These are phyloP conservation scores for Clepsis dumicolana DNA, from an alignment of 2,888 invertebrate species.

Conservation along the genomic window DNA sequence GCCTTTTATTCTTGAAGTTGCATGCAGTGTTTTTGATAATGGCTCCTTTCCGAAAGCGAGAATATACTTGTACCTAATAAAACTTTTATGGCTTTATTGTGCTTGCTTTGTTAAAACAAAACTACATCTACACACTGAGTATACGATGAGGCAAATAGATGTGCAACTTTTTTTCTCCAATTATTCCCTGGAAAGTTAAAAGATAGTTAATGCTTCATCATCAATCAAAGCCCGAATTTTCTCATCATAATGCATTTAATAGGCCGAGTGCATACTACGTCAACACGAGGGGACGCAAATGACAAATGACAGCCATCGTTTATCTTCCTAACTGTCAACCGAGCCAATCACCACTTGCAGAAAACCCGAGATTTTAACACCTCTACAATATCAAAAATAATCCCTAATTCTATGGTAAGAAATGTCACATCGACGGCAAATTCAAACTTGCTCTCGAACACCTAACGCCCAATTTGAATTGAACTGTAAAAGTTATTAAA, in stretches of 20 bases:
- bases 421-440: slow-evolving; percentile 44
- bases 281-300: slow-evolving; percentile 70
- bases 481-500: slow-evolving; percentile 59
- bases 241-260: slow-evolving; percentile 80
- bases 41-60: too few species aligned
- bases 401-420: slow-evolving; percentile 45
- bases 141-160: background rate
- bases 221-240: slow-evolving; percentile 55
- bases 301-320: slow-evolving; percentile 82
- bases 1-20: too few species aligned
- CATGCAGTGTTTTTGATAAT: too few species aligned
- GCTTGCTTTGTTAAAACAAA: background rate
- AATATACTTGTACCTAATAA: too few species aligned
- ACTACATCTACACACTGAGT: background rate
- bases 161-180: background rate
- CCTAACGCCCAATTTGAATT: slow-evolving; percentile 55
- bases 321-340: slow-evolving; percentile 83
- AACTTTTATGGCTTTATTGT: too few species aligned
- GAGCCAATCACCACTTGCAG: slow-evolving; percentile 81
- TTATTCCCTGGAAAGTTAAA: slow-evolving; percentile 12
- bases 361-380: slow-evolving; percentile 52
- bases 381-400: slow-evolving; percentile 42
- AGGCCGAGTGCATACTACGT: slow-evolving; percentile 73
- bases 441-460: slow-evolving; percentile 50
- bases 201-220: slow-evolving; percentile 14